Conservation (phyloP, 1,140 invertebrate species). For the Meloidogyne hapla region DNA sequence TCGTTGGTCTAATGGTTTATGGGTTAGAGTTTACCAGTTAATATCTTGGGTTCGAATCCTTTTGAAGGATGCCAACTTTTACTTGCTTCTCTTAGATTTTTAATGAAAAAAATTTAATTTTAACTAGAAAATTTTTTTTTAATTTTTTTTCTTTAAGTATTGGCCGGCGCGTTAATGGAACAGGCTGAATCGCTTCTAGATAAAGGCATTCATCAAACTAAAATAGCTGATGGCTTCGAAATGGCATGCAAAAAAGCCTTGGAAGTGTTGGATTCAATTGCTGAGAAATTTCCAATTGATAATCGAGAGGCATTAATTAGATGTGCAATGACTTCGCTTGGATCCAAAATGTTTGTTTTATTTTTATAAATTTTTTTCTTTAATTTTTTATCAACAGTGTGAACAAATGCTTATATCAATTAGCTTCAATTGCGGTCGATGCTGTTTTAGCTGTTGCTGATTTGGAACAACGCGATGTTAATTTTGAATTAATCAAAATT, state of each 20-base stretch:
- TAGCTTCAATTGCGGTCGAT: slow-evolving; percentile 98
- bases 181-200: slow-evolving; percentile 89
- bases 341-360: slow-evolving; percentile 86
- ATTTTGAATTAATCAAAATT: slow-evolving; percentile 98
- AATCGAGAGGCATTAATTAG: slow-evolving; percentile 85
- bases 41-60: too few species aligned
- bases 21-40: too few species aligned
- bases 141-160: too few species aligned
- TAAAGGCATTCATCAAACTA: slow-evolving; percentile 95
- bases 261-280: slow-evolving; percentile 81
- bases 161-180: slow-evolving; percentile 87
- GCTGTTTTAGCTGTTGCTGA: slow-evolving; percentile 91
- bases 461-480: slow-evolving; percentile 87
- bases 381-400: slow-evolving; percentile 55
- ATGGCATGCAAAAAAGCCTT: slow-evolving; percentile 87
- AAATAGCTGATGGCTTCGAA: slow-evolving; percentile 98
- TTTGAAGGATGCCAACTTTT: too few species aligned
- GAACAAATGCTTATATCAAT: slow-evolving; percentile 76
- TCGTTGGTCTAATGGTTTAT: too few species aligned
- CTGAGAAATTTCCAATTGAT: slow-evolving; percentile 83
- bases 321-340: slow-evolving; percentile 94
- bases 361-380: neutral
- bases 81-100: too few species aligned
- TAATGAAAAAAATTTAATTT: neutral
- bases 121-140: slow-evolving; percentile 31